A percentile compares a stretch with the other conserved stretches of the same genome.
Evolutionary conservation across 2,797 vertebrate genomes (phyloP).

Genomic region (Lates japonicus): DNA sequence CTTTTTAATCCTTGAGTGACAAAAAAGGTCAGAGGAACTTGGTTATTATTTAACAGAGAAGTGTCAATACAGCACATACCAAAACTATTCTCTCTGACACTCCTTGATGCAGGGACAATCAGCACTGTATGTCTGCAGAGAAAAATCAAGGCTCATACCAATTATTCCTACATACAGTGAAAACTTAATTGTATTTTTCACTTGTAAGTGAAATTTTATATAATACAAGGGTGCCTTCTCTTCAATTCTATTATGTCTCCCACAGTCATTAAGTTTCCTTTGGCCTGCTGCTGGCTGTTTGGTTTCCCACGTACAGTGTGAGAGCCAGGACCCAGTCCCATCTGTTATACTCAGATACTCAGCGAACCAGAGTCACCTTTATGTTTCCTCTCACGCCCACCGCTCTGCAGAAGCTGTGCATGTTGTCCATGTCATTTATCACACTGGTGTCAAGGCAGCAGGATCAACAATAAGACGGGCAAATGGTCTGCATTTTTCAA

Average conservation of each 20-base stretch:
- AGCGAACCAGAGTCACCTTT: conserved; percentile 65
- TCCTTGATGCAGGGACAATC: background rate
- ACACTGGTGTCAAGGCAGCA: conserved; percentile 34
- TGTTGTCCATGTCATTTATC: conserved; percentile 59
- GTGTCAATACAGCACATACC: conserved; percentile 56
- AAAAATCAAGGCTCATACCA: background rate
- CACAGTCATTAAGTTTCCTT: conserved; percentile 46
- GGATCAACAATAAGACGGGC: conserved; percentile 41
- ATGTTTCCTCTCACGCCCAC: conserved; percentile 63
- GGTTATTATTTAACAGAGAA: conserved; percentile 64
- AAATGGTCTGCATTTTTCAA: conserved; percentile 54
- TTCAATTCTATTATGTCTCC: conserved; percentile 12
- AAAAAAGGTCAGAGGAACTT: conserved; percentile 32
- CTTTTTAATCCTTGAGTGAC: conserved; percentile 1
- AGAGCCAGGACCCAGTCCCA: conserved; percentile 55
- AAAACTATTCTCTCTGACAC: conserved; percentile 39
- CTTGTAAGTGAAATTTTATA: background rate
- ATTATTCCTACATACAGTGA: background rate
- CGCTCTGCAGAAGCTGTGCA: conserved; percentile 46
- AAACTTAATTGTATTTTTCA: background rate
- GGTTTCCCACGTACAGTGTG: conserved; percentile 55
- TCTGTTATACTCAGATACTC: conserved; percentile 69
- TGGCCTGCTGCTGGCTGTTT: conserved; percentile 35
- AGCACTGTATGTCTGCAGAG: conserved; percentile 10
- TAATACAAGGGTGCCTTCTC: conserved; percentile 9